These are phyloP conservation scores for Pseudanteris insignis DNA, from an alignment of 2,888 invertebrate species.

Conservation along the genomic window DNA sequence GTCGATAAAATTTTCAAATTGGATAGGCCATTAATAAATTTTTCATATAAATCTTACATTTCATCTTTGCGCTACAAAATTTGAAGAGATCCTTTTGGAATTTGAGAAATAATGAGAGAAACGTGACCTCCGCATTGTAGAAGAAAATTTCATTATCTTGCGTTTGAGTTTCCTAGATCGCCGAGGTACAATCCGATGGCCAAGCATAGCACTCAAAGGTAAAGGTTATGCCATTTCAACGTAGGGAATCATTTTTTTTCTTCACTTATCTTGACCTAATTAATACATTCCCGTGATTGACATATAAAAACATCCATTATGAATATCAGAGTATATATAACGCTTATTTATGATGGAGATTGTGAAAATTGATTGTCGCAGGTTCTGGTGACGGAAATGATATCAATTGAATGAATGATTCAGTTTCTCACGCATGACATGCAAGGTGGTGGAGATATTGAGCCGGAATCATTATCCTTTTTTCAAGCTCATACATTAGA, in stretches of 20 bases:
- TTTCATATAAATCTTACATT: too few relatives aligned
- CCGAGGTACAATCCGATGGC: slow-evolving; percentile 32
- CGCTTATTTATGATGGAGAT: neutral
- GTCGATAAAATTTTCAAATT: too few relatives aligned
- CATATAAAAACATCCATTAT: slow-evolving; percentile 2
- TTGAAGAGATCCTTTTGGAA: slow-evolving; percentile 18
- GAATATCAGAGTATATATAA: neutral
- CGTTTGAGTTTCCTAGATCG: slow-evolving; percentile 27
- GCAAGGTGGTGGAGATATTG: too few relatives aligned
- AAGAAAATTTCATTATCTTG: slow-evolving; percentile 35
- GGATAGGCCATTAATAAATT: too few relatives aligned
- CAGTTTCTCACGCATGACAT: too few relatives aligned
- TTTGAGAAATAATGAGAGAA: slow-evolving; percentile 26
- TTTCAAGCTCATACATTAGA: too few relatives aligned
- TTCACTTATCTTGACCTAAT: slow-evolving; percentile 36
- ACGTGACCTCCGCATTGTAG: slow-evolving; percentile 33
- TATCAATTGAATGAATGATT: too few relatives aligned
- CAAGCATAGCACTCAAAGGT: slow-evolving; percentile 26
- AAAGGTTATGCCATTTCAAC: slow-evolving; percentile 33
- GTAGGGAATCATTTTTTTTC: slow-evolving; percentile 31
- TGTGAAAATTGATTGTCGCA: slow-evolving; percentile 8
- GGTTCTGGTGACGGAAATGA: too few relatives aligned
- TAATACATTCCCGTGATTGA: slow-evolving; percentile 9
- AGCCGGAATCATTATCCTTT: too few relatives aligned
- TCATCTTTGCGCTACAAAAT: slow-evolving; percentile 15